phyloP scores from a whole-genome alignment of 2,888 invertebrate genomes.

The Hemistola chrysoprasaria region DNA sequence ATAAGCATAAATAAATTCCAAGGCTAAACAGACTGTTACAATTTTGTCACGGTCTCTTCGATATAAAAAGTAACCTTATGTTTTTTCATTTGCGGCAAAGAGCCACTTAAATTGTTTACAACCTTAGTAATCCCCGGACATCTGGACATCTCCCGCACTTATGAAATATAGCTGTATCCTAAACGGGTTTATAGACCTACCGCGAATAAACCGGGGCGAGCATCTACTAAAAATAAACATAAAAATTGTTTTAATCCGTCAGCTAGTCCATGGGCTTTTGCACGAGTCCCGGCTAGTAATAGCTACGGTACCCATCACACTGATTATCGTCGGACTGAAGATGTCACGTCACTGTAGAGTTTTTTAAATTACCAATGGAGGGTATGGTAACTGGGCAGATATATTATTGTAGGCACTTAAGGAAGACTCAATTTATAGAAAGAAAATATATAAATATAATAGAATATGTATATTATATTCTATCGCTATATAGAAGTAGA shows the following conservation, averaged over 20 bases:
- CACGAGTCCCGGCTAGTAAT: slow-evolving; percentile 29
- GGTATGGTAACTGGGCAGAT: no score
- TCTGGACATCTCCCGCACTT: slow-evolving; percentile 52
- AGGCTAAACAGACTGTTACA: slow-evolving; percentile 15
- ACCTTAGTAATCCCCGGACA: slow-evolving; percentile 34
- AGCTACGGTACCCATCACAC: not conserved
- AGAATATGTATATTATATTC: no score
- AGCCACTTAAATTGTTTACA: slow-evolving; percentile 15
- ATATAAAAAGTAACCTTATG: slow-evolving; percentile 11
- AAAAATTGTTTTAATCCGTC: slow-evolving; percentile 50
- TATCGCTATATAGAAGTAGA: no score
- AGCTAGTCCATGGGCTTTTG: slow-evolving; percentile 40
- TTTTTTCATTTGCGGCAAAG: slow-evolving; percentile 16
- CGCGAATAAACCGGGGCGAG: slow-evolving; percentile 52
- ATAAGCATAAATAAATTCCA: slow-evolving; percentile 11
- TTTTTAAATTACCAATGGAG: no score
- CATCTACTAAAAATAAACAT: slow-evolving; percentile 55
- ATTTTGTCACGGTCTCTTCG: slow-evolving; percentile 5
- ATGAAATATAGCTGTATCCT: slow-evolving; percentile 40
- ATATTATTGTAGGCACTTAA: no score
- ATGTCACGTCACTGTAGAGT: no score
- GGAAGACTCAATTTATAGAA: no score
- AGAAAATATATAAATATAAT: no score
- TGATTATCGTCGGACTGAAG: not conserved
- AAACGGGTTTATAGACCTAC: slow-evolving; percentile 53